These are phyloP conservation scores for Umimayanthus kanabou DNA, from an alignment of 92 coral and sea anemone species.

Conservation along the genomic window DNA sequence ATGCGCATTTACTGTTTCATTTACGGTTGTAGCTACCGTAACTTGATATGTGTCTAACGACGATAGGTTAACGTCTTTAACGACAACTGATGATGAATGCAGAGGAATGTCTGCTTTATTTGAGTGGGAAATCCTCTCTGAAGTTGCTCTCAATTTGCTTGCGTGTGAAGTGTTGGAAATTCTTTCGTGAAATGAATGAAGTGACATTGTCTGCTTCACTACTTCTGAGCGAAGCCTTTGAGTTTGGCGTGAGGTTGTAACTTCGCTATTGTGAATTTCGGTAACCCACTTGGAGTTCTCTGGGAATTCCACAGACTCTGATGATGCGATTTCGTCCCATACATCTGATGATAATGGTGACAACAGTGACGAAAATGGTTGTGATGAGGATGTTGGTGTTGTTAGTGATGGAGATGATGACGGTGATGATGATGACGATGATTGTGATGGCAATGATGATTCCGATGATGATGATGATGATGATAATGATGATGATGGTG, in stretches of 20 bases:
- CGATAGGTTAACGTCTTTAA: not conserved
- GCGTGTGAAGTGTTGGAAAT: too few relatives aligned
- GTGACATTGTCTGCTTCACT: not conserved
- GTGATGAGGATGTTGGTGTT: not conserved
- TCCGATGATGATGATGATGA: not conserved
- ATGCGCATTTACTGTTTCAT: not conserved
- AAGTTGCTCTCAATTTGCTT: not conserved
- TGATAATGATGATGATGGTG: not conserved
- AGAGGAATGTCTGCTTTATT: not conserved
- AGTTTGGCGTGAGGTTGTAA: not conserved
- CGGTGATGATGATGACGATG: not conserved
- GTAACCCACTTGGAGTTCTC: not conserved
- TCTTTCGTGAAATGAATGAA: not conserved
- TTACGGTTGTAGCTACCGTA: not conserved
- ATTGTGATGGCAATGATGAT: not conserved
- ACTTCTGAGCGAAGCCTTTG: not conserved
- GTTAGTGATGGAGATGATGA: not conserved
- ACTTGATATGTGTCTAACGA: not conserved
- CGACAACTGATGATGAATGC: not conserved
- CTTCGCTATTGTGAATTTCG: not conserved
- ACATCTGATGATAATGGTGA: not conserved
- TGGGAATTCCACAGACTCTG: not conserved
- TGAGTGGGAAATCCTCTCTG: not conserved
- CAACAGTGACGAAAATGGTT: not conserved
- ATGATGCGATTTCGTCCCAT: not conserved